Conservation (phyloP, 2,797 vertebrate species). For the Steatocranus sp. region DNA sequence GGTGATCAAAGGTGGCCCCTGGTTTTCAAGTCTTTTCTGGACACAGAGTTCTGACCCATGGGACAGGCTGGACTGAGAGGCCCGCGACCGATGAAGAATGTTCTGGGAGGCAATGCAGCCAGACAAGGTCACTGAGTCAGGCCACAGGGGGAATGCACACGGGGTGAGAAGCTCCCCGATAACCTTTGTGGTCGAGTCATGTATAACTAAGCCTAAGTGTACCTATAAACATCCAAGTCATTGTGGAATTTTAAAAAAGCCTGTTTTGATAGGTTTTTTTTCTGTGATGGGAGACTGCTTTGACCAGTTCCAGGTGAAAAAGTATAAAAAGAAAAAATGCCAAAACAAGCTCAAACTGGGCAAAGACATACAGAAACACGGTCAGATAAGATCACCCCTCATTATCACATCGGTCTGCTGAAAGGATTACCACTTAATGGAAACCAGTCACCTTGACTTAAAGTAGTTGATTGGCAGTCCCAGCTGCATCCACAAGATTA, state of each 20-base stretch:
- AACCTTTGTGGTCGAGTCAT: conserved; percentile 1
- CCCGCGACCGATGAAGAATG: conserved; percentile 68
- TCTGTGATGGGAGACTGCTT: neutral
- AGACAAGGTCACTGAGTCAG: conserved; percentile 39
- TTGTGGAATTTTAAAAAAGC: neutral
- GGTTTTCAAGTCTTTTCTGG: conserved; percentile 29
- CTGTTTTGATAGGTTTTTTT: neutral
- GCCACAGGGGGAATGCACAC: conserved; percentile 4
- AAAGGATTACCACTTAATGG: neutral
- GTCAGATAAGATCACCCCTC: neutral
- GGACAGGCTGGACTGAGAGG: conserved; percentile 53
- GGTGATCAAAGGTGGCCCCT: conserved; percentile 20
- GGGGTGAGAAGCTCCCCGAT: conserved; percentile 21
- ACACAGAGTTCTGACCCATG: conserved; percentile 25
- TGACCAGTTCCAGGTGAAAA: neutral
- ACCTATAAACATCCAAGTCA: neutral
- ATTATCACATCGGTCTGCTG: neutral
- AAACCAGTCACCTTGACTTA: neutral
- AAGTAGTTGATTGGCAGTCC: conserved; percentile 15
- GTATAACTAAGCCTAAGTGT: neutral
- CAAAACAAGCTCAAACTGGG: neutral
- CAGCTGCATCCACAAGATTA: conserved; percentile 33
- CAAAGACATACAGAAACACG: neutral
- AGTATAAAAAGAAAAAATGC: neutral
- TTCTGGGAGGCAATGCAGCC: conserved; percentile 40